phyloP scores from a whole-genome alignment of 2,888 invertebrate species.

The Pherbina coryleti region DNA sequence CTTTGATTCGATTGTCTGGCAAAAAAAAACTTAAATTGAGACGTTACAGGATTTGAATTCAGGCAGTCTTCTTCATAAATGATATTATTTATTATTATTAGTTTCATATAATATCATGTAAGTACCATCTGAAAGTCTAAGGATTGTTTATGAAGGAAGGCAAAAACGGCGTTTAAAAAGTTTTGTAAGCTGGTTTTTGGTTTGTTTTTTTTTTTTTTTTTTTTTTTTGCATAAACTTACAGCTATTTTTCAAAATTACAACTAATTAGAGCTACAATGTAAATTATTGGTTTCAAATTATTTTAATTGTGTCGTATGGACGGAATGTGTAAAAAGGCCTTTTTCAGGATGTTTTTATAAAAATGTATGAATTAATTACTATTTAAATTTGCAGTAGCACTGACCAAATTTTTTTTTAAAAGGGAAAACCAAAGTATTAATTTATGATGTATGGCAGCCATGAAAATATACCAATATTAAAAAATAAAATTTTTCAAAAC shows the following conservation, averaged over 20 bases:
- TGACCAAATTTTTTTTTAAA: not conserved
- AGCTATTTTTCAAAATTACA: slow-evolving; percentile 50
- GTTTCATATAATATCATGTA: slow-evolving; percentile 43
- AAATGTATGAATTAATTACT: not conserved
- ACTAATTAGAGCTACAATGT: slow-evolving; percentile 7
- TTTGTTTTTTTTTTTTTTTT: not conserved
- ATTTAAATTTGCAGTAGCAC: too few species aligned
- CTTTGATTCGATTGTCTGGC: not conserved
- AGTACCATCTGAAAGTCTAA: slow-evolving; percentile 60
- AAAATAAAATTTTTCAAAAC: not conserved
- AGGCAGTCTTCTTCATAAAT: slow-evolving; percentile 41
- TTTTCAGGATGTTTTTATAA: not conserved
- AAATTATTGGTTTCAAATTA: not conserved
- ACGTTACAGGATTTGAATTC: slow-evolving; percentile 6
- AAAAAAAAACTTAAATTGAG: not conserved
- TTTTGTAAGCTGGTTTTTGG: not conserved
- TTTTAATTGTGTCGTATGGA: not conserved
- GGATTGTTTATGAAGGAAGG: slow-evolving; percentile 20
- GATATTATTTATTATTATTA: slow-evolving; percentile 20
- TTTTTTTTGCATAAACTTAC: slow-evolving; percentile 60
- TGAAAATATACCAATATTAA: not conserved
- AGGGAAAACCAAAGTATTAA: not conserved
- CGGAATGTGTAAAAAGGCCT: not conserved
- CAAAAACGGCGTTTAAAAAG: slow-evolving; percentile 3
- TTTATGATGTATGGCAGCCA: not conserved